Base-by-base conservation (phyloP, 1,140 invertebrate species). In the Latrodectus geometricus region DNA sequence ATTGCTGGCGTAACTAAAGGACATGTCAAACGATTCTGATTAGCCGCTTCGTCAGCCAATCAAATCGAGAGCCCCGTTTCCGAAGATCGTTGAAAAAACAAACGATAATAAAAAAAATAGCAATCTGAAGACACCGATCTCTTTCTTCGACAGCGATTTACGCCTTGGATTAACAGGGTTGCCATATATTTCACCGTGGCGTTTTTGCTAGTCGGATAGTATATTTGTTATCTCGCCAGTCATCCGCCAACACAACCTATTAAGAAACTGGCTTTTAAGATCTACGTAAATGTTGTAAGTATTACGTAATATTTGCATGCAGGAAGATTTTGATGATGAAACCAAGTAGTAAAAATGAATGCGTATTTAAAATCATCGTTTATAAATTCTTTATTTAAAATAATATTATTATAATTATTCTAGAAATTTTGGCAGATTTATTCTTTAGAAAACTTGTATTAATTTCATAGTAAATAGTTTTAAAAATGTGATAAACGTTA, bases 21-120 rank as follows among this genome's bases (percentile, higher is more conserved):
- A 65, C 70, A 74, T 69, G 73, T 84, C 82, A 69, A 84, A 54
- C 35, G 20, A 65, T 69, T 76, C 65, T 84, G 82, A 84, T 84
- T 84, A 84, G 82, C 73, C 82, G 82, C 82, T 76, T 76, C 61
- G 72, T 76, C 82, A 76, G 82, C 82, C 82, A 84, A 84, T 84
- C 72, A 75, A 84, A 84, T 84, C 82, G 82, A 68, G 73, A 84
- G 73, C 17, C 20, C 82, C 73, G 76, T 84, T 84, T 84, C 82
- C 82, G 82, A 84, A 84, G 82, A 84, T 76, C n/a, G 74, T 68
- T 70, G 73, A 76, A 74, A 17, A 84, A 84, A 84, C 72, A 84
- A 84, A 84, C 61, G 82, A 76, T 48, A 15, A 49, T 11, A 73
- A 84, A 84, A 84, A 76, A 70, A 65, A 50, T 49, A 54, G 21